Base-by-base conservation (phyloP, 2,888 invertebrate genomes). In the Habrosyne pyritoides region DNA sequence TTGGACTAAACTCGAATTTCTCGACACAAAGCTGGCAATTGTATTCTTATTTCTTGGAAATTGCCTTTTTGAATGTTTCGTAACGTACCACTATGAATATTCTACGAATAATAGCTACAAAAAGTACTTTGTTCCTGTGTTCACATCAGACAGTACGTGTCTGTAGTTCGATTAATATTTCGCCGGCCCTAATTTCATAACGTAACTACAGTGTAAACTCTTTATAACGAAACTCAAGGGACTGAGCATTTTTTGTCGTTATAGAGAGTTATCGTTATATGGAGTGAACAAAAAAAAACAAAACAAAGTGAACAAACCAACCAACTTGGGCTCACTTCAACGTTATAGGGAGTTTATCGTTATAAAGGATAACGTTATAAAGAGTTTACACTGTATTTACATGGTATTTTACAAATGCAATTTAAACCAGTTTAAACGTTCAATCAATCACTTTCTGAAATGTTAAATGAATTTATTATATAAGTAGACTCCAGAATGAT, bases 1-100 rank as follows among this genome's bases (percentile, higher is more conserved):
- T 79, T 71, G 56, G 61, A 56, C 70, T 63, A 69, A 83, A 83
- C 79, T 83, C 65, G 65, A 79, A 78, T 79, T 81, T 83, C 69
- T 69, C 71, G 63, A 77, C 73, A 76, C 73, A 77, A 75, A 75
- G 76, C 75, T 56, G 56, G 58, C 61, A 61, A 68, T 65, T 68
- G 64, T 63, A 66, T 70, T 66, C 58, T 63, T 69, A 73, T 75
- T 78, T 79, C 75, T 75, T 69, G 60, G 69, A 67, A 75, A 77
- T 73, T 69, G 63, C 67, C 57, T 75, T 78, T 75, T 75, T 66
- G 63, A 69, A 66, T 69, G 69, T 73, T 70, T 69, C 59, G 61
- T 61, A 70, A 67, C 58, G 55, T 66, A 64, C 63, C 49, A 36
- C 50, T 50, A 50, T 28, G 28, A 22, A 28, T n/a, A 21, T 51